phyloP scores from a whole-genome alignment of 2,888 invertebrate species.

The Syritta pipiens region DNA sequence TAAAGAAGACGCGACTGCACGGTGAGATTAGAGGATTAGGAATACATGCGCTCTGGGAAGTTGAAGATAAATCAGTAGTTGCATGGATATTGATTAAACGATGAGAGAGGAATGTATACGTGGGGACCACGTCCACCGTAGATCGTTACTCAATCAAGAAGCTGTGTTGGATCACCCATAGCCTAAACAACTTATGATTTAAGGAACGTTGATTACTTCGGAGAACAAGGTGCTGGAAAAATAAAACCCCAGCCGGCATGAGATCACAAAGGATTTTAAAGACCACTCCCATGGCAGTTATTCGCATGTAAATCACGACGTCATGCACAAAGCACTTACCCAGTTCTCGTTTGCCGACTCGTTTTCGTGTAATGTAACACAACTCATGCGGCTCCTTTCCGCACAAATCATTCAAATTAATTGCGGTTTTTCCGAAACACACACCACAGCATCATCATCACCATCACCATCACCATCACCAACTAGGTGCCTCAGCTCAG shows the following conservation, averaged over 20 bases:
- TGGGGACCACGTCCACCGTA: neutral
- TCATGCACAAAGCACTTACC: too few relatives aligned
- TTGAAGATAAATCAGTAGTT: conserved; percentile 56
- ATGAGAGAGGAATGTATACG: too few relatives aligned
- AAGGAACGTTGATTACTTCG: too few relatives aligned
- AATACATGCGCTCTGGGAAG: conserved; percentile 50
- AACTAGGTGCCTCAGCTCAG: neutral
- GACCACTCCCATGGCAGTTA: too few relatives aligned
- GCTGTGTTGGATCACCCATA: conserved; percentile 15
- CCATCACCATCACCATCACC: neutral
- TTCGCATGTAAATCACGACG: too few relatives aligned
- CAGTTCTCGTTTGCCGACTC: too few relatives aligned
- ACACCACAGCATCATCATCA: neutral
- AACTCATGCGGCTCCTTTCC: conserved; percentile 35
- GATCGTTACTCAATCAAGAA: too few relatives aligned
- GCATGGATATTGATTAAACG: conserved; percentile 58
- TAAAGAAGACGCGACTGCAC: neutral
- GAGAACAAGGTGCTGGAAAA: too few relatives aligned
- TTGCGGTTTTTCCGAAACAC: conserved; percentile 47
- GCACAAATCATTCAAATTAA: conserved; percentile 68
- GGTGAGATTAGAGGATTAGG: conserved; percentile 37
- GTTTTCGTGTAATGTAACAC: conserved; percentile 28
- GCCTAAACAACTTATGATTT: too few relatives aligned
- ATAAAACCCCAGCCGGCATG: too few relatives aligned
- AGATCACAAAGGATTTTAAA: too few relatives aligned